Evolutionary conservation across 2,797 vertebrate genomes (phyloP).

Genomic region (Smutsia temminckii): DNA sequence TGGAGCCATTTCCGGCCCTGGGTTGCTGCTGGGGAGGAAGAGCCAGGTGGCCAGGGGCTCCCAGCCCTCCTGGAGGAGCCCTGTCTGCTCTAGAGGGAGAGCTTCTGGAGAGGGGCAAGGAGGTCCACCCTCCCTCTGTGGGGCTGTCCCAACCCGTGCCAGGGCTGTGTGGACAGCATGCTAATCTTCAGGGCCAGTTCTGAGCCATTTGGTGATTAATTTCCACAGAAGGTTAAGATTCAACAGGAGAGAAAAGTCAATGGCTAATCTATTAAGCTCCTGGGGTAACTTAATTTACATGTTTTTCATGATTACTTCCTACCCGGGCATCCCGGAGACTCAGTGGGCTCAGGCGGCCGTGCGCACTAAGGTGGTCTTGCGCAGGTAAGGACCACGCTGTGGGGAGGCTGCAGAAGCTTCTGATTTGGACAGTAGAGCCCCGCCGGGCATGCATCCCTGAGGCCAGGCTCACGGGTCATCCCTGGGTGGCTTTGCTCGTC

Average conservation of each 20-base stretch:
- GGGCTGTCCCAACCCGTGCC: not conserved
- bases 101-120: accelerated
- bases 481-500: accelerated
- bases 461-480: not conserved
- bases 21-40: not conserved
- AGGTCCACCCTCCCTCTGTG: accelerated
- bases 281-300: conserved; percentile 85
- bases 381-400: conserved; percentile 11
- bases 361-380: conserved; percentile 59
- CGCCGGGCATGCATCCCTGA: accelerated
- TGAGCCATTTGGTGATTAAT: conserved; percentile 80
- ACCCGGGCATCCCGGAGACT: conserved; percentile 76
- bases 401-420: accelerated
- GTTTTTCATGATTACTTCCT: conserved; percentile 85
- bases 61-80: no score
- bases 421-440: accelerated
- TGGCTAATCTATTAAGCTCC: conserved; percentile 85
- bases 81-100: no score
- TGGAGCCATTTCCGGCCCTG: accelerated
- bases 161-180: not conserved
- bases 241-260: conserved; percentile 80
- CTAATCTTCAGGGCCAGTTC: conserved; percentile 53
- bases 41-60: not conserved
- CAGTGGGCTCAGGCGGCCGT: conserved; percentile 76
- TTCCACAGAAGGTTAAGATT: conserved; percentile 82